These are phyloP conservation scores for Phylloscopus whistleri DNA, from an alignment of 2,113 vertebrate species.

Conservation along the genomic window DNA sequence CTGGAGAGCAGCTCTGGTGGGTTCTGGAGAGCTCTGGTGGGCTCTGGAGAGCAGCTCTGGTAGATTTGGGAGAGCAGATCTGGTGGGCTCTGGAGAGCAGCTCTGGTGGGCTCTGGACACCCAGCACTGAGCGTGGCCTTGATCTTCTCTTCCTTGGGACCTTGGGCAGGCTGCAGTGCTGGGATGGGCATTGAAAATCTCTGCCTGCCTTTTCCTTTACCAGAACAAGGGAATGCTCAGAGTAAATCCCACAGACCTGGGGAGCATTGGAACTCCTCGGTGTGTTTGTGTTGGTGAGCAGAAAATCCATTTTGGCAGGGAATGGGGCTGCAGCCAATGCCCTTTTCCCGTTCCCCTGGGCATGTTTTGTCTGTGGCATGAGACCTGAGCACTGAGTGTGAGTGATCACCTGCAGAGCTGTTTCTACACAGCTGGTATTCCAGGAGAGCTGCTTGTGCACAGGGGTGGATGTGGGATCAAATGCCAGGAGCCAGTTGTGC, in stretches of 20 bases:
- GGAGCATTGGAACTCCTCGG: fast-evolving
- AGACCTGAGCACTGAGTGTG: not conserved
- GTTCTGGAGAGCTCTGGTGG: fast-evolving
- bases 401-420: not conserved
- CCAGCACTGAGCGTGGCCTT: fast-evolving
- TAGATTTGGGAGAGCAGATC: too few species aligned
- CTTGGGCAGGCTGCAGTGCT: not conserved
- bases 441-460: not conserved
- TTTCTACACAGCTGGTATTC: not conserved
- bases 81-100: not conserved
- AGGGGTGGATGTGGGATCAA: not conserved
- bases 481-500: not conserved
- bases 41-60: not conserved
- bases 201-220: not conserved
- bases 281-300: not conserved
- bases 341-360: not conserved
- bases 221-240: not conserved
- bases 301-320: not conserved
- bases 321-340: fast-evolving
- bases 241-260: not conserved
- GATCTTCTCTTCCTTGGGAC: not conserved
- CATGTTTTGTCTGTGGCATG: not conserved
- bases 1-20: not conserved
- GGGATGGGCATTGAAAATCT: fast-evolving
- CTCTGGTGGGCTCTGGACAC: not conserved